Conservation (phyloP, 2,888 invertebrate species). For the Platynereis dumerilii region DNA sequence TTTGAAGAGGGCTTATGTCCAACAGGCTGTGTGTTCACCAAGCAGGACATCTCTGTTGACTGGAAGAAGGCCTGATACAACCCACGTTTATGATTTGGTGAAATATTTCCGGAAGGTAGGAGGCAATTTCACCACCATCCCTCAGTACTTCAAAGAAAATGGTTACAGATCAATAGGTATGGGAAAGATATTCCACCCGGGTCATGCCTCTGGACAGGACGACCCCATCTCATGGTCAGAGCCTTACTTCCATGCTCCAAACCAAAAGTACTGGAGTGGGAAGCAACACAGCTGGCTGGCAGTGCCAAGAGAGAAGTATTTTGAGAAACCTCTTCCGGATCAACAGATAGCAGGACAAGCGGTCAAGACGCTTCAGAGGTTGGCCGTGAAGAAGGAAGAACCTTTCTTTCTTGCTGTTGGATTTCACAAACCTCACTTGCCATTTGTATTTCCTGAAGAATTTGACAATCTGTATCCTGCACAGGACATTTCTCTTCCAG, state of each 20-base stretch:
- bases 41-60: constrained; percentile 36
- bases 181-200: constrained; percentile 27
- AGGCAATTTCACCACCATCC: constrained; percentile 31
- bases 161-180: constrained; percentile 27
- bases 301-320: constrained; percentile 8
- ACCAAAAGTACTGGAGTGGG: constrained; percentile 12
- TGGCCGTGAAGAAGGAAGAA: constrained; percentile 11
- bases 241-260: constrained; percentile 29
- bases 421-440: constrained; percentile 27
- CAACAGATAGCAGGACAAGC: constrained; percentile 21
- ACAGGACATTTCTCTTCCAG: constrained; percentile 16
- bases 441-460: constrained; percentile 30
- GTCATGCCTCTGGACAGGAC: constrained; percentile 67
- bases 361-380: not conserved
- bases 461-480: constrained; percentile 21
- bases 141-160: constrained; percentile 32
- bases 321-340: constrained; percentile 14
- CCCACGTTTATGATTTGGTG: constrained; percentile 32
- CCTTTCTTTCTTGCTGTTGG: constrained; percentile 33
- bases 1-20: constrained; percentile 40
- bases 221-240: constrained; percentile 29
- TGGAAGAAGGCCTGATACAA: constrained; percentile 35
- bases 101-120: constrained; percentile 34
- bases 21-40: constrained; percentile 38
- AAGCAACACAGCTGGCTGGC: constrained; percentile 20